These are phyloP conservation scores for Hirundichthys speculiger DNA, from an alignment of 2,113 vertebrate species.

Conservation along the genomic window DNA sequence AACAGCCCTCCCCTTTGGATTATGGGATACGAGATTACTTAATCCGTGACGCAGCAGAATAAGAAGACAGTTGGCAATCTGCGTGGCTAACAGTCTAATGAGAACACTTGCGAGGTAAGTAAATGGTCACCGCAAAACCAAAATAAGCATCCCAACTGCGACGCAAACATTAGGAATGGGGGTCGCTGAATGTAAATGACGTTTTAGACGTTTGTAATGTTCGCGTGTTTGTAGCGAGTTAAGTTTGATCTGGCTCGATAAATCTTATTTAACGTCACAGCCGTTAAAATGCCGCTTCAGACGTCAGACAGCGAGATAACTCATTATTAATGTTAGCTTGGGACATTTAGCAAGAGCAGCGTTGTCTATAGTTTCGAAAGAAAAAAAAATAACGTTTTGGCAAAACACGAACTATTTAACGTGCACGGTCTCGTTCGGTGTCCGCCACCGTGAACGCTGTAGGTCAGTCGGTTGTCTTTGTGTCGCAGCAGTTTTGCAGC, in stretches of 20 bases:
- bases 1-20: slow-evolving; percentile 20
- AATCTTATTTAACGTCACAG: too few relatives aligned
- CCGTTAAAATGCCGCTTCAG: too few relatives aligned
- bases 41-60: slow-evolving; percentile 70
- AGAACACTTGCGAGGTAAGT: slow-evolving; percentile 43
- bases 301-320: not conserved
- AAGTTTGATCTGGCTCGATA: not conserved
- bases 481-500: too few relatives aligned
- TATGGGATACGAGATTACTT: slow-evolving; percentile 48
- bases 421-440: too few relatives aligned
- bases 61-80: slow-evolving; percentile 38
- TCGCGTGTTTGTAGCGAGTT: not conserved
- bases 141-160: too few relatives aligned
- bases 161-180: not conserved
- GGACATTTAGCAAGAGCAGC: not conserved
- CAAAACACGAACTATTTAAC: too few relatives aligned
- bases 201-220: not conserved
- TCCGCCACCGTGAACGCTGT: too few relatives aligned
- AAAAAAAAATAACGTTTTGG: too few relatives aligned
- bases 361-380: too few relatives aligned
- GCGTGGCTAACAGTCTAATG: slow-evolving; percentile 12
- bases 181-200: not conserved
- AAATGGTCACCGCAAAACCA: not conserved
- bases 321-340: not conserved
- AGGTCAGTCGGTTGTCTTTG: too few relatives aligned